Evolutionary conservation across 2,888 invertebrate species (phyloP).

Genomic region (Pseudococcus longispinus): DNA sequence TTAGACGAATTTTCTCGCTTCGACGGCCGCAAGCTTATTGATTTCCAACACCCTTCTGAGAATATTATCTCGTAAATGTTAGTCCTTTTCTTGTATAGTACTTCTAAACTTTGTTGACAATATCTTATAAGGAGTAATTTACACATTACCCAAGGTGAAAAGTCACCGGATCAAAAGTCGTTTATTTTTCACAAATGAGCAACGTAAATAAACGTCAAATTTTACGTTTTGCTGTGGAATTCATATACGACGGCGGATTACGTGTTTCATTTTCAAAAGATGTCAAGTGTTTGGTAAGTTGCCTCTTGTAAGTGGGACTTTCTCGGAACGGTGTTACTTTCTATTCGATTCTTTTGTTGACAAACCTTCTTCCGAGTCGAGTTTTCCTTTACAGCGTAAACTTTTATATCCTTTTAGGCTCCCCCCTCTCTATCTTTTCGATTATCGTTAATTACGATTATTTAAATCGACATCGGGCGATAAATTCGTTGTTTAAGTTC

Average conservation of each 20-base stretch:
- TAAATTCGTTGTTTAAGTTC: not conserved
- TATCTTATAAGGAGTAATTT: slow-evolving; percentile 29
- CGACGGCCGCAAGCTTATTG: slow-evolving; percentile 53
- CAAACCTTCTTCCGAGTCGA: not conserved
- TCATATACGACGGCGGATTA: not conserved
- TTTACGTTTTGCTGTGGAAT: not conserved
- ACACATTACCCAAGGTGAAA: not conserved
- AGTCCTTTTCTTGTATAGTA: slow-evolving; percentile 33
- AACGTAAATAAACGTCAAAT: not conserved
- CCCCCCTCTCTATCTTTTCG: not conserved
- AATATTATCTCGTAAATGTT: slow-evolving; percentile 50
- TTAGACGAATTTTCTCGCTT: slow-evolving; percentile 54
- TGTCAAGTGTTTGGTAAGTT: not conserved
- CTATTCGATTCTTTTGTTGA: slow-evolving; percentile 12
- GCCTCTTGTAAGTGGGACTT: not conserved
- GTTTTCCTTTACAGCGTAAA: not conserved
- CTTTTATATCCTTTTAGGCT: not conserved
- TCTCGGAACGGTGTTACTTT: not conserved
- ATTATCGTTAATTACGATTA: slow-evolving; percentile 17
- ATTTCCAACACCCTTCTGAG: slow-evolving; percentile 50
- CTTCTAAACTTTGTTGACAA: slow-evolving; percentile 29
- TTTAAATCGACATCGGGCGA: not conserved
- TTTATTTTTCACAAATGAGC: not conserved
- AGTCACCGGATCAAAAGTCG: not conserved
- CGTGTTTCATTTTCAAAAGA: not conserved